Percentiles rank a stretch among this genome's conserved stretches.
phyloP scores from a whole-genome alignment of 2,888 invertebrate genomes.

The Perizoma affinitatum region DNA sequence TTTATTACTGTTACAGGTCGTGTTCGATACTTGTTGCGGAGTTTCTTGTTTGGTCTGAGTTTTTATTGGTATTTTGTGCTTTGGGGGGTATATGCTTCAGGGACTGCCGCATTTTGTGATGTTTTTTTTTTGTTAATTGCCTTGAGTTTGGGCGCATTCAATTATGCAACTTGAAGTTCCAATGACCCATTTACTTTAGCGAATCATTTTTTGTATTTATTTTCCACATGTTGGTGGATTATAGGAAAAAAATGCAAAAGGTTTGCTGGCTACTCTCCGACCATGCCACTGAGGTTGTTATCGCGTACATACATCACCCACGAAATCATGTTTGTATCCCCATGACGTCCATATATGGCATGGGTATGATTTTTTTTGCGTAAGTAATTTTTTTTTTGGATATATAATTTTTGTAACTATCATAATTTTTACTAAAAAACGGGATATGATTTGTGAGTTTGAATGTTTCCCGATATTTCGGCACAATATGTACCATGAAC shows the following conservation, averaged over 20 bases:
- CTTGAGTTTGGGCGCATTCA: conserved; percentile 23
- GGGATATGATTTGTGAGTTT: no score
- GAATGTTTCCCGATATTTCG: no score
- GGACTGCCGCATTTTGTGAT: conserved; percentile 18
- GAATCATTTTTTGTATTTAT: conserved; percentile 11
- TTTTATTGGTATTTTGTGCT: conserved; percentile 33
- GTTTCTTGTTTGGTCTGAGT: conserved; percentile 29
- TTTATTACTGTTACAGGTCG: conserved; percentile 24
- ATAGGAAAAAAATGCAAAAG: background rate
- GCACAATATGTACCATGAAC: no score
- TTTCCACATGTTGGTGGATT: background rate
- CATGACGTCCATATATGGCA: no score
- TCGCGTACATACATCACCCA: no score
- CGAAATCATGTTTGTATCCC: no score
- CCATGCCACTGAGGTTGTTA: no score
- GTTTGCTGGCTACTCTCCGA: no score
- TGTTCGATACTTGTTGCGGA: conserved; percentile 39
- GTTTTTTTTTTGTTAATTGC: conserved; percentile 25
- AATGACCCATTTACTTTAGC: conserved; percentile 17
- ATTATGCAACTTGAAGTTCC: conserved; percentile 21
- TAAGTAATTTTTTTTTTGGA: no score
- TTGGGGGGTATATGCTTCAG: conserved; percentile 20
- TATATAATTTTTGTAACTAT: no score
- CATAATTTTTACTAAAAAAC: no score
- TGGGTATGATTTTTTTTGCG: no score